Percentiles rank a stretch among this genome's conserved stretches.
Evolutionary conservation across 2,113 vertebrate species (phyloP).

Genomic region (Eurystomus gularis): DNA sequence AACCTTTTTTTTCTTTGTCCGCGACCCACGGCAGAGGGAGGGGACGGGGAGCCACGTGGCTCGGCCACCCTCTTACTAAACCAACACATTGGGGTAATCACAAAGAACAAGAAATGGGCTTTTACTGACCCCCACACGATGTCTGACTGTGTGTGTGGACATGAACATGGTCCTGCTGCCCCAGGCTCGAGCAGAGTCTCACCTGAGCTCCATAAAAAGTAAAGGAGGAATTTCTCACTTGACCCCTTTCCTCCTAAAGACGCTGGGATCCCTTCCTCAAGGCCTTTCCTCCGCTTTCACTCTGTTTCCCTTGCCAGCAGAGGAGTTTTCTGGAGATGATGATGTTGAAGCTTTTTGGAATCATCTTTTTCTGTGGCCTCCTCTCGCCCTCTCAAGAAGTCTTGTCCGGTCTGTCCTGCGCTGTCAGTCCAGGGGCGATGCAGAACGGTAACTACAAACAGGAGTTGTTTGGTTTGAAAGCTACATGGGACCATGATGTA

Average conservation of each 20-base stretch:
- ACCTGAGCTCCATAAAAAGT: fast-evolving
- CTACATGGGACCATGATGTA: fast-evolving
- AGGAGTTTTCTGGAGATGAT: background rate
- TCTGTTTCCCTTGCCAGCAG: background rate
- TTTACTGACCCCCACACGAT: background rate
- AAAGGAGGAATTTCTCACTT: background rate
- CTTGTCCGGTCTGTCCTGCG: background rate
- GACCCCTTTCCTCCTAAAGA: fast-evolving
- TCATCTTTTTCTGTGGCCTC: constrained; percentile 5
- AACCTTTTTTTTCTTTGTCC: too few species aligned
- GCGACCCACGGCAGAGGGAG: too few species aligned
- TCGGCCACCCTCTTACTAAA: too few species aligned
- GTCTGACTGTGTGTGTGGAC: background rate
- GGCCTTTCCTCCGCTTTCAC: background rate
- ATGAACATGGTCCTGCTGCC: background rate
- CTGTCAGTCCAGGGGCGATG: background rate
- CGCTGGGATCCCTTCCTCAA: background rate
- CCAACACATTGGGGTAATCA: too few species aligned
- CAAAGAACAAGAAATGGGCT: background rate
- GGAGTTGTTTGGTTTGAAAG: fast-evolving
- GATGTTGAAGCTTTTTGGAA: background rate
- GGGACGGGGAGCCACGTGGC: too few species aligned
- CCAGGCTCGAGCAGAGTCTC: background rate
- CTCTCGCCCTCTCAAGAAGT: background rate
- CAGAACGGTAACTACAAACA: background rate